phyloP scores from a whole-genome alignment of 2,113 vertebrate genomes.

The Poeciliopsis occidentalis region DNA sequence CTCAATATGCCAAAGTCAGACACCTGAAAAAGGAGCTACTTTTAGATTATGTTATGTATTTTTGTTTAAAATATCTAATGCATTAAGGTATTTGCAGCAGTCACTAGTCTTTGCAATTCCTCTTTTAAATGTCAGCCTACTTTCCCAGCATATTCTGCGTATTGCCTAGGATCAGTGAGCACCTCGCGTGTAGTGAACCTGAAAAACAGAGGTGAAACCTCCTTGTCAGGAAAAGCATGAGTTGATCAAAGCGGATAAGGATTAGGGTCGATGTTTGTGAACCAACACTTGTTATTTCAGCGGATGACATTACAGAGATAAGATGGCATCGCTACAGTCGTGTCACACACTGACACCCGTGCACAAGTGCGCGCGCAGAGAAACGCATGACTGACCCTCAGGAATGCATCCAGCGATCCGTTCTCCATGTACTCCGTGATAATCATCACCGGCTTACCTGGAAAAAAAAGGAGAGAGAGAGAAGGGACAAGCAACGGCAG shows the following conservation, averaged over 20 bases:
- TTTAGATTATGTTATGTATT: background rate
- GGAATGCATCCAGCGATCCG: slow-evolving; percentile 96
- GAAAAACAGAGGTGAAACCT: slow-evolving; percentile 24
- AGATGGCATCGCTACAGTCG: slow-evolving; percentile 44
- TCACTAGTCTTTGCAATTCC: background rate
- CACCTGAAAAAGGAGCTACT: background rate
- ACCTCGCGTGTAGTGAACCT: slow-evolving; percentile 4
- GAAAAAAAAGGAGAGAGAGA: slow-evolving; percentile 66
- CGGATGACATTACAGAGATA: slow-evolving; percentile 60
- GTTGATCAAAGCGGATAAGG: slow-evolving; percentile 33
- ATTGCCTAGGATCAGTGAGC: background rate
- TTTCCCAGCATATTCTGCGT: background rate
- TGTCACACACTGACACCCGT: slow-evolving; percentile 16
- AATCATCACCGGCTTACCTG: slow-evolving; percentile 99
- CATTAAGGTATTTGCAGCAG: background rate
- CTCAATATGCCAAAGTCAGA: background rate
- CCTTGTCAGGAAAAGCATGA: slow-evolving; percentile 16
- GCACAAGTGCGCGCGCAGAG: slow-evolving; percentile 17
- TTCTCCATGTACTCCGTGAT: slow-evolving; percentile 99
- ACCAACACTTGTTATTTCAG: slow-evolving; percentile 53
- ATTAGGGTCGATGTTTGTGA: slow-evolving; percentile 50
- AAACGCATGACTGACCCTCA: slow-evolving; percentile 88
- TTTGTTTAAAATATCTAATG: no score
- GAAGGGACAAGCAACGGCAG: slow-evolving; percentile 60
- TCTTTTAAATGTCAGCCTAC: background rate